Base-by-base conservation (phyloP, 2,888 invertebrate genomes). In the Lochmaea crataegi region DNA sequence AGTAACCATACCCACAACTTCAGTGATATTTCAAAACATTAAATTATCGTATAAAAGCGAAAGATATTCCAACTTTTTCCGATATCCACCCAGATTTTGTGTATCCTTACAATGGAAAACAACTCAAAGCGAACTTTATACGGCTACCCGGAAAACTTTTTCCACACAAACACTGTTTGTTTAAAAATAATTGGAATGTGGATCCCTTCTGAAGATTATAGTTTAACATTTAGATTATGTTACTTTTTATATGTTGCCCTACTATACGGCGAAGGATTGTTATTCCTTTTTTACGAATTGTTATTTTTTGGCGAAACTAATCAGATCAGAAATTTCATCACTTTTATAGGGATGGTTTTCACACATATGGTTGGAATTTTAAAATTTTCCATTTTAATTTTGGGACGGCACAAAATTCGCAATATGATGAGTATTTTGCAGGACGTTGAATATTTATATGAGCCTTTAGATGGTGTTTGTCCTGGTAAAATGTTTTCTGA, bases 321-420 rank as follows among this genome's bases (percentile, higher is more conserved):
- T 6, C 65, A 72, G 42, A 65, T 76, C 32, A 70, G 68, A 16
- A 76, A 76, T 57, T 66, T 76, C 9, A 61, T 78, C 1, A 78
- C 77, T 14, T 78, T 80, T 12, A 76, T 80, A 38, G 79, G 78
- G 32, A 78, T 80, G 79, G 57, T 80, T 68, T 71, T 79, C 10
- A 80, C 79, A 11, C 81, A 81, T 65, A 26, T 78, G 6, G 73
- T 80, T 10, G 80, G 80, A 18, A 74, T 77, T n/a, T 71, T 71
- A 1, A 81, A 81, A 64, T 72, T 80, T n/a, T 75, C 66, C 14
- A 75, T 78, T 26, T 70, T 81, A 56, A 67, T 77, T 22, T 75
- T 72, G 18, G 64, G 67, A 26, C 60, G 66, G 5, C 41, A 72
- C 9, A 69, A 53, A 38, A 60, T 76, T 12, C 48, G 57, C n/a